These are phyloP conservation scores for Macrosoma leucophasiata DNA, from an alignment of 2,888 invertebrate species.

Conservation along the genomic window DNA sequence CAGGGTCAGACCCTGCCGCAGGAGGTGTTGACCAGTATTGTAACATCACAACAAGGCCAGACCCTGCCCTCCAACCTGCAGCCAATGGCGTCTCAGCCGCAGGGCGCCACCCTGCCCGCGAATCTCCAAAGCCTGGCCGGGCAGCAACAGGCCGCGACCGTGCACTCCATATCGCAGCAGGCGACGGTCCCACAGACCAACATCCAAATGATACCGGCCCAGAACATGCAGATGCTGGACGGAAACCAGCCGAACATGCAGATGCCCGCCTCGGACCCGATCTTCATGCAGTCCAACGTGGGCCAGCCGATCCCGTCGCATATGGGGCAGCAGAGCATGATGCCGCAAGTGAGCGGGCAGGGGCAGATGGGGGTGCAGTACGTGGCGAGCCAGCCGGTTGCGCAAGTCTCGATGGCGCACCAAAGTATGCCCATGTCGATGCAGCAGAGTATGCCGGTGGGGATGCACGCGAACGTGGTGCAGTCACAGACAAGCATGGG, in stretches of 20 bases:
- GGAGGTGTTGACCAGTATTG: constrained; percentile 68
- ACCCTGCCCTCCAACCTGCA: constrained; percentile 64
- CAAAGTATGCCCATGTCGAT: constrained; percentile 73
- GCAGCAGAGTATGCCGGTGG: constrained; percentile 65
- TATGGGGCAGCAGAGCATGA: constrained; percentile 64
- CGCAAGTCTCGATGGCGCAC: constrained; percentile 61
- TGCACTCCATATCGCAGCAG: constrained; percentile 64
- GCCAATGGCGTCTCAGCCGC: constrained; percentile 64
- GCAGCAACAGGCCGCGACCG: constrained; percentile 63
- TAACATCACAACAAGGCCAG: constrained; percentile 68
- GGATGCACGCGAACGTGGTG: constrained; percentile 65
- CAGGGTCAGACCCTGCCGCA: constrained; percentile 68
- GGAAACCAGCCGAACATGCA: constrained; percentile 73
- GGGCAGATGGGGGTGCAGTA: constrained; percentile 66
- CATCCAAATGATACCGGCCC: constrained; percentile 75
- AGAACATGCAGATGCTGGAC: constrained; percentile 74
- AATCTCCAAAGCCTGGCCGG: constrained; percentile 72
- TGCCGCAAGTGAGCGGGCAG: constrained; percentile 62
- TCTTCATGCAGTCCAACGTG: constrained; percentile 67
- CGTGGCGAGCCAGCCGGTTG: constrained; percentile 55
- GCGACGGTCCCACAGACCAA: constrained; percentile 76
- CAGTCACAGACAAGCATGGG: constrained; percentile 71
- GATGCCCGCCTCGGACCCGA: constrained; percentile 71
- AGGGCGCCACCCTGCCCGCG: constrained; percentile 77
- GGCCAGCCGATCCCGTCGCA: constrained; percentile 64